Percentiles rank a stretch among this genome's conserved stretches.
Conservation (phyloP, 2,797 vertebrate species). For the Philypnodon macrostomus region DNA sequence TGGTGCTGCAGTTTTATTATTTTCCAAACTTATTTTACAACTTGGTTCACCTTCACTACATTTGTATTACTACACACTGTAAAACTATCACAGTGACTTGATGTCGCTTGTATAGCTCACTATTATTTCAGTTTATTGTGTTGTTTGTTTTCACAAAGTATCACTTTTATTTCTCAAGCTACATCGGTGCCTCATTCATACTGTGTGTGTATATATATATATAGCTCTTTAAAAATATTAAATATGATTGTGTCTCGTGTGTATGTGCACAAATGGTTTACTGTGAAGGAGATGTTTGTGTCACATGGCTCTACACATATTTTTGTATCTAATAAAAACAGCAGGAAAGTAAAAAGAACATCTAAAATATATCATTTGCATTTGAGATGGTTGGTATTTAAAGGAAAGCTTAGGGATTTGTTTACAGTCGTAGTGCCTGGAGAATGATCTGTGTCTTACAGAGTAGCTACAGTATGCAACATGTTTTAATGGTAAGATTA, state of each 20-base stretch:
- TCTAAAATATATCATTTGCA: conserved; percentile 14
- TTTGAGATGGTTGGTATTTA: conserved; percentile 3
- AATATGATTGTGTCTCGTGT: conserved; percentile 16
- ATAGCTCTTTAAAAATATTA: conserved; percentile 41
- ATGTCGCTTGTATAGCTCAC: not conserved
- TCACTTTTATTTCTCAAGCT: conserved; percentile 13
- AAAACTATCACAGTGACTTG: conserved; percentile 3
- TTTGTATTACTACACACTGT: conserved; percentile 21
- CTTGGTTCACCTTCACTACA: conserved; percentile 5
- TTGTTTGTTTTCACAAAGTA: conserved; percentile 22
- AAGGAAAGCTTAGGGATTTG: no score
- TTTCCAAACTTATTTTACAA: conserved; percentile 11
- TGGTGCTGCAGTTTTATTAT: conserved; percentile 19
- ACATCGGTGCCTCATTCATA: conserved; percentile 19
- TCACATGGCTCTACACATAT: conserved; percentile 14
- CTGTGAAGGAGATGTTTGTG: not conserved
- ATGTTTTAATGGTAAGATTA: no score
- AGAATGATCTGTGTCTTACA: no score
- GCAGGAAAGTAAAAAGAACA: conserved; percentile 15
- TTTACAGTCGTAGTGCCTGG: no score
- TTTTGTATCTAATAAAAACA: conserved; percentile 12
- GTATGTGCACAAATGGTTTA: not conserved
- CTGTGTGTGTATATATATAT: conserved; percentile 19
- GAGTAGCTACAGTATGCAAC: no score
- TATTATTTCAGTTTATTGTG: not conserved